Conservation (phyloP, 92 coral and sea anemone species). For the Epizoanthus scotinus region DNA sequence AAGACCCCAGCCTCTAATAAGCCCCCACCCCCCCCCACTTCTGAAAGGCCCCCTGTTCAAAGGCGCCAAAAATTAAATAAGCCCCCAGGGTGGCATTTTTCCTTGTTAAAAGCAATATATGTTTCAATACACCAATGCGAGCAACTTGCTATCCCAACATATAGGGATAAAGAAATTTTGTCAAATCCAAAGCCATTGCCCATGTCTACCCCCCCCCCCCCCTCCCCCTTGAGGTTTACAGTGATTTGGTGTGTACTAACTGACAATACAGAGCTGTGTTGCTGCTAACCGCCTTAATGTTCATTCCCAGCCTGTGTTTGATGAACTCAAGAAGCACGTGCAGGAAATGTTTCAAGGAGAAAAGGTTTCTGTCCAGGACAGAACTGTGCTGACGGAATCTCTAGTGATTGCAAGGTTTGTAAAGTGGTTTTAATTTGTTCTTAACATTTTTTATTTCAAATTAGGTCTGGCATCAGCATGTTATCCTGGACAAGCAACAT, state of each 20-base stretch:
- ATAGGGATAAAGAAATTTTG: too few relatives aligned
- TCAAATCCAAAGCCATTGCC: too few relatives aligned
- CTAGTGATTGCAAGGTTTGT: conserved; percentile 82
- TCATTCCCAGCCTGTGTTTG: conserved; percentile 75
- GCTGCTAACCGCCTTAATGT: not conserved
- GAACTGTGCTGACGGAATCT: conserved; percentile 87
- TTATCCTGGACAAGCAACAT: not conserved
- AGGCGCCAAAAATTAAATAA: too few relatives aligned
- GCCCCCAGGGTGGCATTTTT: too few relatives aligned
- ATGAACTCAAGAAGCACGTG: conserved; percentile 82
- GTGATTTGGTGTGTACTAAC: too few relatives aligned
- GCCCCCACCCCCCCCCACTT: too few relatives aligned
- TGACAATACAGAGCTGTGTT: not conserved
- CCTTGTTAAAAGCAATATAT: too few relatives aligned
- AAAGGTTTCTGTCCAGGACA: conserved; percentile 77
- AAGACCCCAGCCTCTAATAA: too few relatives aligned
- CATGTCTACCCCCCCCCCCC: not conserved
- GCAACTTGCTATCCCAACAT: too few relatives aligned
- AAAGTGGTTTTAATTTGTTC: too few relatives aligned
- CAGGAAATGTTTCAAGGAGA: conserved; percentile 75
- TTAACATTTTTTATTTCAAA: not conserved
- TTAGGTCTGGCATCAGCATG: not conserved
- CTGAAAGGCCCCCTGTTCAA: too few relatives aligned
- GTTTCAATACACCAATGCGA: too few relatives aligned
- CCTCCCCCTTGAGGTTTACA: not conserved